phyloP scores from a whole-genome alignment of 2,113 vertebrate species.

The Lontra canadensis region DNA sequence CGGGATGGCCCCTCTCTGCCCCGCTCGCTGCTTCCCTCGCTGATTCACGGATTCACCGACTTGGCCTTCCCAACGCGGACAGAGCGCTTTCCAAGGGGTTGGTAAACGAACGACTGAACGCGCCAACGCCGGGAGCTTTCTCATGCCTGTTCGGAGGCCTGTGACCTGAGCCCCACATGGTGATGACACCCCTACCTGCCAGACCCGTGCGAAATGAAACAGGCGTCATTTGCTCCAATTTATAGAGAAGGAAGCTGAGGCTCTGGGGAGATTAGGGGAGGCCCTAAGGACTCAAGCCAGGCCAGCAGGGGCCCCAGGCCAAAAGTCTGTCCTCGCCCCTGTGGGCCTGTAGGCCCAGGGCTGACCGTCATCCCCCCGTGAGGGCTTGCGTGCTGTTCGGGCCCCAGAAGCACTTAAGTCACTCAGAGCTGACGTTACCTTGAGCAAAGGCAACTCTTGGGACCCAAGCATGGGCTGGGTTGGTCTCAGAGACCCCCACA shows the following conservation, averaged over 20 bases:
- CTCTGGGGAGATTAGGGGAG: background rate
- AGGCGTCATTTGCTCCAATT: background rate
- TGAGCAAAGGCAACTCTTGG: background rate
- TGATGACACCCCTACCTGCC: fast-evolving
- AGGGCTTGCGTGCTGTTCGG: background rate
- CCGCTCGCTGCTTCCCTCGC: background rate
- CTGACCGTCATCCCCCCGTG: background rate
- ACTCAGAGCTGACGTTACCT: background rate
- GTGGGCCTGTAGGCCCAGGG: background rate
- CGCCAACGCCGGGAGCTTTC: background rate
- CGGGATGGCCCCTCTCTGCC: background rate
- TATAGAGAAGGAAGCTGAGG: background rate
- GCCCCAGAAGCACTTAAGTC: constrained; percentile 11
- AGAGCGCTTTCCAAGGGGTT: fast-evolving
- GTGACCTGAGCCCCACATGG: background rate
- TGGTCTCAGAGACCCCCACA: background rate
- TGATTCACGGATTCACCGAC: no score
- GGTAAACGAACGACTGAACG: background rate
- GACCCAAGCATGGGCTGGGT: background rate
- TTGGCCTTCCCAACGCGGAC: background rate
- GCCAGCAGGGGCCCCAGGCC: background rate
- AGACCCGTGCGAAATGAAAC: background rate
- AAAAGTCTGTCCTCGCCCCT: background rate
- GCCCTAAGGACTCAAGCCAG: background rate
- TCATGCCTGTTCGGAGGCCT: background rate